Evolutionary conservation across 2,113 vertebrate genomes (phyloP), one percentile per base, ranked within the genome.

Genomic region (Cranoglanis bouderius): DNA sequence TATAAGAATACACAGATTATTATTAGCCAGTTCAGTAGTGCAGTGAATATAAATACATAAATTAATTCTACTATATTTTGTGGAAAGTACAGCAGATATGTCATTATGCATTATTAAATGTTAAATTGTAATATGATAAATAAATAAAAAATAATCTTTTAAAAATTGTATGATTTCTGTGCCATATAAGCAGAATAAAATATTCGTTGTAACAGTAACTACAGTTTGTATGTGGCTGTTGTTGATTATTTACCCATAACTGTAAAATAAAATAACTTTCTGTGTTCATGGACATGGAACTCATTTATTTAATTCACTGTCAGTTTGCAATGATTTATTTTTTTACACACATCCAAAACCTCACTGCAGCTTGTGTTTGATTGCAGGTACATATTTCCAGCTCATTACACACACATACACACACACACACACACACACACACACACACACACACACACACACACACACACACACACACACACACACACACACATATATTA

Each of bases 361-460:
- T 59, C 19, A 59, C 21, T 21, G 57, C 57, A 59, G 57, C 57
- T 59, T 59, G 57, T 59, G 51, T 53, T 53, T 53, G 51, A 53
- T 16, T 53, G 51, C 51, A 53, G 51, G 14, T 53, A 53, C 13
- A 14, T 49, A 2, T 49, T 49, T 49, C 49, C 49, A 49, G 49
- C 9, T 49, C 49, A 49, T 49, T 6, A 61, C 57, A 53, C 51
- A 53, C 51, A 16, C 49, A 9, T 8, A 49, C 49, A 9, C 49
- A 49, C 49, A 82, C 67, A 59, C 65, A 57, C 38, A 84, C 86
- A 46, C 57, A 75, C 18, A 75, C 82, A 84, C 84, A 90, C 90
- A 92, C 90, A 92, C 91, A 91, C 75, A 70, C 88, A 88, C 89
- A 85, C 90, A 70, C 92, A 88, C 85, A n/a, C n/a, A n/a, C n/a